These are phyloP conservation scores for Oscheius sp. DNA, from an alignment of 1,140 invertebrate species.

Conservation along the genomic window DNA sequence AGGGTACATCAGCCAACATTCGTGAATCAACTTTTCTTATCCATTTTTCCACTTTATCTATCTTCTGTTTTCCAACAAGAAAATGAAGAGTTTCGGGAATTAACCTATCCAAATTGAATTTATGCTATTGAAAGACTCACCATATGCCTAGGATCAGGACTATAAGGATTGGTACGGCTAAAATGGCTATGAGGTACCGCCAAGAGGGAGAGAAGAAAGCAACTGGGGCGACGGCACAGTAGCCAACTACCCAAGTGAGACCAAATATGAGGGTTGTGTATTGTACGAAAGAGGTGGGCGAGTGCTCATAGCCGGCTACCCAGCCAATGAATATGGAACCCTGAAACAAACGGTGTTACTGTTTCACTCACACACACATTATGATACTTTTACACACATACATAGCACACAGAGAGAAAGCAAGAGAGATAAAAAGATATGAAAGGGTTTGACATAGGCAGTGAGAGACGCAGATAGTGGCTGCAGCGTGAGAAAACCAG, in stretches of 20 bases:
- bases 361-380: too few relatives aligned
- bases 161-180: constrained; percentile 37
- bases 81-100: constrained; percentile 51
- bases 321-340: constrained; percentile 43
- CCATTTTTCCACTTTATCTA: constrained; percentile 28
- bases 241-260: constrained; percentile 50
- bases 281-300: constrained; percentile 43
- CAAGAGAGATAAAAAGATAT: too few relatives aligned
- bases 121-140: constrained; percentile 33
- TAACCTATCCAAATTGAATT: constrained; percentile 30
- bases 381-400: too few relatives aligned
- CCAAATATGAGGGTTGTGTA: constrained; percentile 53
- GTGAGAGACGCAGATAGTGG: too few relatives aligned
- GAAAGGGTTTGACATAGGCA: too few relatives aligned
- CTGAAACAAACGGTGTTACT: too few relatives aligned
- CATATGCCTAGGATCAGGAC: constrained; percentile 39
- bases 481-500: too few relatives aligned
- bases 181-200: constrained; percentile 37
- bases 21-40: constrained; percentile 16
- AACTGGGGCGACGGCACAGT: constrained; percentile 35
- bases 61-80: constrained; percentile 39
- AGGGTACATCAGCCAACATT: constrained; percentile 3
- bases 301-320: constrained; percentile 53
- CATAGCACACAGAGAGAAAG: too few relatives aligned
- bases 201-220: constrained; percentile 32